Base-by-base conservation (phyloP, 2,888 invertebrate species). In the Seira musarum region DNA sequence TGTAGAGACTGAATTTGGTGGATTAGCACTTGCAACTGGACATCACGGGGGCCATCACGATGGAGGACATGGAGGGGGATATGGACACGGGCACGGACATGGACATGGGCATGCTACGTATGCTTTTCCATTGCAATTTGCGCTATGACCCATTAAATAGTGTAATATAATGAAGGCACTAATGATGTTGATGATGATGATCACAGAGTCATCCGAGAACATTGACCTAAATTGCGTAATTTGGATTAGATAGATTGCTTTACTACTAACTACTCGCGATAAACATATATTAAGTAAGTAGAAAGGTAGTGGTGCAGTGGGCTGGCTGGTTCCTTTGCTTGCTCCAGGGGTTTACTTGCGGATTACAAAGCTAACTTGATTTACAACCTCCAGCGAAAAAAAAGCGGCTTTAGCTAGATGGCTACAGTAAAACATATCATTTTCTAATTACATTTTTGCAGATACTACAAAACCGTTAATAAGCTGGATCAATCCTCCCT, bases 401-500 rank as follows among this genome's bases (percentile, higher is more conserved):
- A n/a, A n/a, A n/a, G n/a, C n/a, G n/a, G n/a, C n/a, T n/a, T n/a
- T n/a, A n/a, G n/a, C n/a, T n/a, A n/a, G n/a, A n/a, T n/a, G n/a
- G n/a, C n/a, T n/a, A n/a, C n/a, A n/a, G n/a, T n/a, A n/a, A n/a
- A n/a, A n/a, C n/a, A n/a, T n/a, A 13, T 40, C 13, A 40, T 40
- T 40, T 8, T 8, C 40, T 40, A 40, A 40, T 40, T 5, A 13
- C 6, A 22, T 22, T 30, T 66, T 66, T 30, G 15, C 49, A 83
- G 82, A 3, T 72, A 76, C 53, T 79, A 81, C 22, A 80, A 83
- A 82, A 82, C 73, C 19, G 81, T 83, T 0, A 69, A 81, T 67
- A 83, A 83, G 65, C 46, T 82, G 46, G 83, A 83, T 60, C 77
- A 78, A 19, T 82, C 82, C 15, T 83, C 83, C n/a, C 49, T 84